Percentiles rank a stretch among this genome's conserved stretches.
phyloP scores from a whole-genome alignment of 2,797 vertebrate genomes.

The Lacerta viridis region DNA sequence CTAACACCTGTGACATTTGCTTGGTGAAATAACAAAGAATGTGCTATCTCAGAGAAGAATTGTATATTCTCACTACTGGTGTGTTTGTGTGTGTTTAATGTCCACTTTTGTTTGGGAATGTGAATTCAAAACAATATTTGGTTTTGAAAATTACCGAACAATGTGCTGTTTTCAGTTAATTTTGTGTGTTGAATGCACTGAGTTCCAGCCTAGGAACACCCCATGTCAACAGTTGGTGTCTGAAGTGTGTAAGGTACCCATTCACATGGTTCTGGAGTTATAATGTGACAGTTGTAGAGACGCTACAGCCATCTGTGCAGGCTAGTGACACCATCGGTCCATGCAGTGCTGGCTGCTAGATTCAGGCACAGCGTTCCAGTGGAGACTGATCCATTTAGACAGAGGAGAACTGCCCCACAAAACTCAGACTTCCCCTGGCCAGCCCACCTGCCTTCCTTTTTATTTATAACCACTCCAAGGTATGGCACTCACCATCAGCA shows the following conservation, averaged over 20 bases:
- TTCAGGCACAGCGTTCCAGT: not conserved
- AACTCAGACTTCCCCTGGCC: no score
- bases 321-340: not conserved
- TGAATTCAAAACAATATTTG: not conserved
- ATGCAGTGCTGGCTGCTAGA: not conserved
- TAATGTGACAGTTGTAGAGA: not conserved
- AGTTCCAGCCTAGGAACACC: not conserved
- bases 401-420: no score
- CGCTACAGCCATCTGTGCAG: not conserved
- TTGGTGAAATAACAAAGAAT: slow-evolving; percentile 12
- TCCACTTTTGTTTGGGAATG: not conserved
- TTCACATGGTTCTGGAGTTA: not conserved
- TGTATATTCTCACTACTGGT: not conserved
- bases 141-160: not conserved
- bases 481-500: no score
- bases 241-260: no score
- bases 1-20: not conserved
- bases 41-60: not conserved
- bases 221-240: not conserved
- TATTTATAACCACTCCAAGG: no score
- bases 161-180: not conserved
- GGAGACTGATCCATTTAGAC: no score
- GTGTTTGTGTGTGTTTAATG: not conserved
- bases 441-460: no score
- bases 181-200: no score